Conservation (phyloP, 2,888 invertebrate species). For the Philereme transversata region DNA sequence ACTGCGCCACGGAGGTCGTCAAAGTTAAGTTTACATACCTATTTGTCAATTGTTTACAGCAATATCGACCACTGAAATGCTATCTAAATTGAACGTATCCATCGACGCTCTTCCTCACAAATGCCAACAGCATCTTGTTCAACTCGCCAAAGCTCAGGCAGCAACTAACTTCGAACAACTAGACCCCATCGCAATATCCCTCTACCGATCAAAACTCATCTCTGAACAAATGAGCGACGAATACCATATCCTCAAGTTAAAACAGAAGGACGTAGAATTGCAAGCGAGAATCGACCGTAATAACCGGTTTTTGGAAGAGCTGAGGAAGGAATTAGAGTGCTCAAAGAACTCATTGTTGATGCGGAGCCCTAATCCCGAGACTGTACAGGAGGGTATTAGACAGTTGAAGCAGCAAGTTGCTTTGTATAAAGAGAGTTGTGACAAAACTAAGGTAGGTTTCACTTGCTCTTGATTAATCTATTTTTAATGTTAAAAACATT, state of each 20-base stretch:
- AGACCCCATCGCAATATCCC: constrained; percentile 60
- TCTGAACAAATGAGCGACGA: constrained; percentile 61
- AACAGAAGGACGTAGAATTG: constrained; percentile 63
- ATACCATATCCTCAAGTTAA: constrained; percentile 65
- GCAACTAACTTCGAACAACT: constrained; percentile 51
- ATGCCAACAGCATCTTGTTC: constrained; percentile 57
- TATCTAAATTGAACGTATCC: constrained; percentile 61
- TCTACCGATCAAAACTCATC: constrained; percentile 55
- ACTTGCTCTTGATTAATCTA: too few relatives aligned
- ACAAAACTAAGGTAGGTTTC: constrained; percentile 57
- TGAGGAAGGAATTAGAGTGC: constrained; percentile 59
- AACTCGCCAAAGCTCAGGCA: constrained; percentile 50
- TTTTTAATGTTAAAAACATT: too few relatives aligned
- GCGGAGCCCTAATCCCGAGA: constrained; percentile 63
- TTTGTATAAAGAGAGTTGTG: constrained; percentile 70
- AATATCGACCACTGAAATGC: constrained; percentile 54
- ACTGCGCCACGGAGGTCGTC: too few relatives aligned
- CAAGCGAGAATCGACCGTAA: constrained; percentile 69
- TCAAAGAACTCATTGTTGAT: constrained; percentile 55
- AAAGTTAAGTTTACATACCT: too few relatives aligned
- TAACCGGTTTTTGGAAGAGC: constrained; percentile 56
- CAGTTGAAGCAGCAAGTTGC: constrained; percentile 67
- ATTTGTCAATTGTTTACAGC: constrained; percentile 47
- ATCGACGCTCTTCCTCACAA: constrained; percentile 65
- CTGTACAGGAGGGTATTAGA: constrained; percentile 65